A percentile compares a stretch with the other conserved stretches of the same genome.
These are phyloP conservation scores for Megaceryle maxima DNA, from an alignment of 2,113 vertebrate genomes.

Conservation along the genomic window DNA sequence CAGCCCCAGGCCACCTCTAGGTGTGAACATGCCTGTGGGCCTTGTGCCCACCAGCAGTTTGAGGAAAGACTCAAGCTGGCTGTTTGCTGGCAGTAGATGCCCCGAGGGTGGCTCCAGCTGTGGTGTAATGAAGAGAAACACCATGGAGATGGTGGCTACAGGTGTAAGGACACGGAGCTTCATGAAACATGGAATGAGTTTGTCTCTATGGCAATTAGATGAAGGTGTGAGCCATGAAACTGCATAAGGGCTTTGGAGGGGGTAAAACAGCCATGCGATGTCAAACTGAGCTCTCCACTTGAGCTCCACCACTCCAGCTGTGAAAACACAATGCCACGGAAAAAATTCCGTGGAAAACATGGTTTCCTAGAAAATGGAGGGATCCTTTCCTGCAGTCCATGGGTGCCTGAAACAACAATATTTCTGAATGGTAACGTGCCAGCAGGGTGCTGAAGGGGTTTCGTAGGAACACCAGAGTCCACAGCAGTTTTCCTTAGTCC, in stretches of 20 bases:
- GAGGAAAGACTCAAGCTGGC: background rate
- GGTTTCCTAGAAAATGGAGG: background rate
- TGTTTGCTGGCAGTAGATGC: background rate
- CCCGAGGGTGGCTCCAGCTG: background rate
- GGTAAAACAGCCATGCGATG: background rate
- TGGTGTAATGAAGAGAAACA: background rate
- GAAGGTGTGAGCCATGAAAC: background rate
- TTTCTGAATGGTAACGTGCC: background rate
- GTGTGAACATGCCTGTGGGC: background rate
- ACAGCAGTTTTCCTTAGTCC: background rate
- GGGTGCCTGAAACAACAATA: background rate
- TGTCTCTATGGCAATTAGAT: background rate
- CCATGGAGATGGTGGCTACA: accelerated
- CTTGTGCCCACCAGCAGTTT: background rate
- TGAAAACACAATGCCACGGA: background rate
- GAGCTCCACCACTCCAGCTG: background rate
- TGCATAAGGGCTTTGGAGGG: background rate
- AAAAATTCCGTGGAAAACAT: background rate
- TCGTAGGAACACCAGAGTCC: background rate
- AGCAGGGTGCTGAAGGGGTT: background rate
- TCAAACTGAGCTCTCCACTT: background rate
- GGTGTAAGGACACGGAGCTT: background rate
- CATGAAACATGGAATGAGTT: accelerated
- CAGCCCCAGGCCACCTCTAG: background rate
- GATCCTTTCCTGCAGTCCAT: too few species aligned